Conservation (phyloP, 2,888 invertebrate species). For the Limnephilus auricula region DNA sequence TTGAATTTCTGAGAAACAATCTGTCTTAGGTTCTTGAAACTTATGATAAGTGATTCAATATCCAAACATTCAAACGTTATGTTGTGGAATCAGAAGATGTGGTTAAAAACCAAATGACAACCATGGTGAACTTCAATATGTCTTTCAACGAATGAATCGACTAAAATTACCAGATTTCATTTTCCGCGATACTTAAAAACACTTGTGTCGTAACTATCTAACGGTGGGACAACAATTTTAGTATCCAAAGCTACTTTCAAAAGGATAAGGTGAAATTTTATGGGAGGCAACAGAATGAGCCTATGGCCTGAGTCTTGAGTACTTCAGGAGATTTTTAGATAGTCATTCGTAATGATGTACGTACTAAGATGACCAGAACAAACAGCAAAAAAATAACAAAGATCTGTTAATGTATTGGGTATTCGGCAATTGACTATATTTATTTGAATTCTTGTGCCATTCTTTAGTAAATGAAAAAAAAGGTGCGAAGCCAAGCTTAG, state of each 20-base stretch:
- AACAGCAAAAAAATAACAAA: not conserved
- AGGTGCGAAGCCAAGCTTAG: not conserved
- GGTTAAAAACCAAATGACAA: not conserved
- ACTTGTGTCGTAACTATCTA: too few relatives aligned
- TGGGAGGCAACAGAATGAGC: not conserved
- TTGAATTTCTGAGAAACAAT: too few relatives aligned
- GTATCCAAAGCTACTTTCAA: not conserved
- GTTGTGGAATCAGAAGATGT: not conserved
- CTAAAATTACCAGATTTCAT: too few relatives aligned
- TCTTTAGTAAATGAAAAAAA: not conserved
- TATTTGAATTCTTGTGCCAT: slow-evolving; percentile 2
- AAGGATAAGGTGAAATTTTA: not conserved
- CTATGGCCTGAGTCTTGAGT: too few relatives aligned
- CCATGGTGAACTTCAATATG: too few relatives aligned
- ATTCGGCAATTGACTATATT: not conserved
- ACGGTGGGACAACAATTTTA: too few relatives aligned
- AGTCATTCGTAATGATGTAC: not conserved
- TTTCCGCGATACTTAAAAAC: too few relatives aligned
- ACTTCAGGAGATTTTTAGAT: not conserved
- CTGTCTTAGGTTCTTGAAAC: too few relatives aligned
- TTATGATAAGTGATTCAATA: too few relatives aligned
- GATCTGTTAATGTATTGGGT: not conserved
- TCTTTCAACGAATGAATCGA: too few relatives aligned
- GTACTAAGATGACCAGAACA: not conserved
- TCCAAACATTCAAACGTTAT: not conserved